Evolutionary conservation across 2,888 invertebrate genomes (phyloP).

Genomic region (Dexiosoma caninum): DNA sequence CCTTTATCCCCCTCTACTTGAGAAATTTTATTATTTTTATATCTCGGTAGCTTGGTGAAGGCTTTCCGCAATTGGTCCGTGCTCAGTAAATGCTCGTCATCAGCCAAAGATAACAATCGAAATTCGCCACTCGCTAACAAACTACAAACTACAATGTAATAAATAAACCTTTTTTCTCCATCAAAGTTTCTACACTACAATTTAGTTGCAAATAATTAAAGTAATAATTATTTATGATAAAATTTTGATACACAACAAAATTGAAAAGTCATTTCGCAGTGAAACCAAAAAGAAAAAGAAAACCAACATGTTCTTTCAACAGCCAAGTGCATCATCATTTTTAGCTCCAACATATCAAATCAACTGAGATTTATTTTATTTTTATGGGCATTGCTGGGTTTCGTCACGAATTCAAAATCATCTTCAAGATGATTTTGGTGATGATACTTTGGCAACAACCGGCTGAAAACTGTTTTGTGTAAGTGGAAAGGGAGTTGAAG

Average conservation of each 20-base stretch:
- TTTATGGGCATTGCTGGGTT: constrained; percentile 25
- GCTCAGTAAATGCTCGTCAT: too few species aligned
- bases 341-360: constrained; percentile 1
- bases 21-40: too few species aligned
- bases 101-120: neutral
- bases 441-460: constrained; percentile 43
- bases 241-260: constrained; percentile 6
- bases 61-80: too few species aligned
- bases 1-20: too few species aligned
- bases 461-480: neutral
- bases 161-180: neutral
- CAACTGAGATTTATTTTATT: neutral
- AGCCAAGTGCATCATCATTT: neutral
- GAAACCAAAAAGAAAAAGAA: constrained; percentile 36
- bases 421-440: constrained; percentile 30
- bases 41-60: too few species aligned
- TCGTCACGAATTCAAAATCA: constrained; percentile 46
- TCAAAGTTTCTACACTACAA: constrained; percentile 11
- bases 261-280: constrained; percentile 23
- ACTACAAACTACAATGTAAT: neutral
- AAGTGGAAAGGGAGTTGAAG: neutral
- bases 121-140: neutral
- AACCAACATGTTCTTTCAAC: constrained; percentile 5
- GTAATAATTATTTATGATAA: constrained; percentile 44
- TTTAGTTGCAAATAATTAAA: constrained; percentile 51